These are phyloP conservation scores for Pelochelys cantorii DNA, from an alignment of 2,797 vertebrate genomes.

Conservation along the genomic window DNA sequence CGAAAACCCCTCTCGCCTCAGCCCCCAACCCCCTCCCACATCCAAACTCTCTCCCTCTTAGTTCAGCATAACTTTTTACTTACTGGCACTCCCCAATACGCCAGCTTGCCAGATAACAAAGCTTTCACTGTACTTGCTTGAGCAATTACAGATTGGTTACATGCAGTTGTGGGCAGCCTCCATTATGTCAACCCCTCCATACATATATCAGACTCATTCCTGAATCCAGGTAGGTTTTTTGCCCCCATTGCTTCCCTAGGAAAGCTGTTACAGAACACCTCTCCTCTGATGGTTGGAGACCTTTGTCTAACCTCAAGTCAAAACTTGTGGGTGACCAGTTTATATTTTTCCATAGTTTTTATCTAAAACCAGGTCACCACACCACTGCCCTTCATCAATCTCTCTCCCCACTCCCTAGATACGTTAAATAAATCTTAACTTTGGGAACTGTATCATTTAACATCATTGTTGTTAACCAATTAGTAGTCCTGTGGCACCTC, in stretches of 20 bases:
- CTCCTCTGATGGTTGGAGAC: not conserved
- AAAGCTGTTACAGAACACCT: not conserved
- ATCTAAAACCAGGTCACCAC: accelerated
- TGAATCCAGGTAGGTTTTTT: not conserved
- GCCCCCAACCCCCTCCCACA: no score
- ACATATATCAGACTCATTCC: not conserved
- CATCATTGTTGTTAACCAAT: not conserved
- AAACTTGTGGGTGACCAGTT: not conserved
- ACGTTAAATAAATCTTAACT: not conserved
- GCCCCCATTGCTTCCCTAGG: no score
- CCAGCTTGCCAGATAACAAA: no score
- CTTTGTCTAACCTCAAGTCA: not conserved
- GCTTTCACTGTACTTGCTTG: no score
- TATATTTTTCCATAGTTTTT: not conserved
- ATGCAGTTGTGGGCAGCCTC: no score
- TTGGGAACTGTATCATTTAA: accelerated
- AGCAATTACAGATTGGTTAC: not conserved
- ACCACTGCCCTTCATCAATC: accelerated
- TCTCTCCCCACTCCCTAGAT: not conserved
- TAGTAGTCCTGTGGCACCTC: no score
- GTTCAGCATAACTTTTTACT: no score
- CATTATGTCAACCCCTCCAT: not conserved
- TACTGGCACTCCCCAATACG: no score
- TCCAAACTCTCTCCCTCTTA: no score
- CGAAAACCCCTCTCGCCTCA: no score